Conservation (phyloP, 1,140 invertebrate species). For the Diachasmimorpha longicaudata region DNA sequence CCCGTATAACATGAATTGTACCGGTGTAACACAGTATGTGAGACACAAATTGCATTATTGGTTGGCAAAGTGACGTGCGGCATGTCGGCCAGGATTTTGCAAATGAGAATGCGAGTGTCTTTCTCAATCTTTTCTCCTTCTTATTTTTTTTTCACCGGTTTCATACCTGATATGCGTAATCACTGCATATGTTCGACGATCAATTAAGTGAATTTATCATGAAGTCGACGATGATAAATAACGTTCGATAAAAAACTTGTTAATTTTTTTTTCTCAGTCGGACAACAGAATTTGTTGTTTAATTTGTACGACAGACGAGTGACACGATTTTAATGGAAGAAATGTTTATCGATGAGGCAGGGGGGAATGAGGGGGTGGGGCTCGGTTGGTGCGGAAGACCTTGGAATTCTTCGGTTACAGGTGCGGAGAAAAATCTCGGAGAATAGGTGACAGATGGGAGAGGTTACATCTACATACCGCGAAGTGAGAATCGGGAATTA, state of each 20-base stretch:
- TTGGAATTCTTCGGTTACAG: not conserved
- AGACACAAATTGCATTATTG: slow-evolving; percentile 22
- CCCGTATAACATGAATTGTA: not conserved
- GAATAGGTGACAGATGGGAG: not conserved
- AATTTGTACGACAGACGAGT: not conserved
- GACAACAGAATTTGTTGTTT: not conserved
- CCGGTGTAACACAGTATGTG: not conserved
- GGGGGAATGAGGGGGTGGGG: not conserved
- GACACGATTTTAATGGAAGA: not conserved
- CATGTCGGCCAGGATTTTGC: not conserved
- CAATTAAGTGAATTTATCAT: not conserved
- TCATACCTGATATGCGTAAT: not conserved
- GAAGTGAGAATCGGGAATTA: not conserved
- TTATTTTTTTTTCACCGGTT: not conserved
- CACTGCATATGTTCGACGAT: not conserved
- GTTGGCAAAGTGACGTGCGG: slow-evolving; percentile 13
- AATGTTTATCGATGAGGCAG: not conserved
- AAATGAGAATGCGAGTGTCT: not conserved
- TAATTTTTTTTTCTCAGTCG: not conserved
- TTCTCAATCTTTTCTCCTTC: not conserved
- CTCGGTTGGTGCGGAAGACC: not conserved
- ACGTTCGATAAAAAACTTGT: not conserved
- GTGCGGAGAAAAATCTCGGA: not conserved
- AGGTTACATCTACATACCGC: not conserved
- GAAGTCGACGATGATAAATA: not conserved